Conservation (phyloP, 2,888 invertebrate genomes). For the Anarsia innoxiella region DNA sequence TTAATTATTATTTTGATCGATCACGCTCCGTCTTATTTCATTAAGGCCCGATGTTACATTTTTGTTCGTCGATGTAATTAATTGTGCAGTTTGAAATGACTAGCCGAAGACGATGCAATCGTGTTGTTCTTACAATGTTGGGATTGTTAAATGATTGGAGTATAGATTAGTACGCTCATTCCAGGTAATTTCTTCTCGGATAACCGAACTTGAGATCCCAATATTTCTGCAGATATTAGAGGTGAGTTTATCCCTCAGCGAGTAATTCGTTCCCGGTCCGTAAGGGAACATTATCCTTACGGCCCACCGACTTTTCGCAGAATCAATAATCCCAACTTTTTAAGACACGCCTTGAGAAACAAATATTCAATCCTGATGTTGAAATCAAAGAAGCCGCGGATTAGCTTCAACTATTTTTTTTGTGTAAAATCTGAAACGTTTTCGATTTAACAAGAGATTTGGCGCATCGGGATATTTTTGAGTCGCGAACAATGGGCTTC, state of each 20-base stretch:
- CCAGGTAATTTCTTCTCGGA: conserved; percentile 53
- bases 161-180: conserved; percentile 22
- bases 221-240: conserved; percentile 57
- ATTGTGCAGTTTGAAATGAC: conserved; percentile 40
- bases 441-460: conserved; percentile 62
- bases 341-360: conserved; percentile 58
- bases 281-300: conserved; percentile 62
- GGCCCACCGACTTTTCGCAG: conserved; percentile 56
- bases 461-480: conserved; percentile 50
- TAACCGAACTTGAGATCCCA: conserved; percentile 43
- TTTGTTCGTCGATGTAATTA: conserved; percentile 51
- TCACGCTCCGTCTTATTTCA: conserved; percentile 66
- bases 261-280: conserved; percentile 64
- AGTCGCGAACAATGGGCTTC: conserved; percentile 59
- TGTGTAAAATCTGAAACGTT: conserved; percentile 61
- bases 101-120: too few relatives aligned
- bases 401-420: conserved; percentile 55
- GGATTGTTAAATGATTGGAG: conserved; percentile 1
- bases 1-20: conserved; percentile 74
- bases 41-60: conserved; percentile 53
- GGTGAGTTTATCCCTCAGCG: conserved; percentile 65
- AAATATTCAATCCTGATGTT: conserved; percentile 47
- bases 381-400: conserved; percentile 69
- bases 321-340: conserved; percentile 68
- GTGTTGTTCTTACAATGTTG: too few relatives aligned